Base-by-base conservation (phyloP, 2,797 vertebrate species). In the Acrossocheilus wenchowensis region DNA sequence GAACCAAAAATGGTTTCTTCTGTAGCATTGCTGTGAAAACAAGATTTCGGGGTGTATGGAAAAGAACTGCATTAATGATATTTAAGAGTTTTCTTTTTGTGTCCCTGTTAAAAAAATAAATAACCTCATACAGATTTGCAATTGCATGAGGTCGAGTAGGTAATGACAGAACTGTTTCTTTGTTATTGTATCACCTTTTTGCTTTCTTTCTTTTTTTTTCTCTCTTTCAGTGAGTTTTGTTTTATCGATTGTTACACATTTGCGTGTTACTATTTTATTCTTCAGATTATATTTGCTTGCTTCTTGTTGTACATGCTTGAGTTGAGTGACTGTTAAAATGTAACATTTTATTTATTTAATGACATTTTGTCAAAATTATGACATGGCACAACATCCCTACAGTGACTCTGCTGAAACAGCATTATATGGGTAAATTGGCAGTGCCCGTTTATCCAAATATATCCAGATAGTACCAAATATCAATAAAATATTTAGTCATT, bases 261-360 rank as follows among this genome's bases (percentile, higher is more conserved):
- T 88, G 30, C 52, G 43, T 87, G 75, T 43, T 79, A 72, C 34
- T 79, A 82, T 78, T 91, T 90, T 85, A 69, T 91, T 91, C 90
- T 71, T 73, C 91, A 91, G 62, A 94, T 87, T 89, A 86, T 88
- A 91, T 92, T 92, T 94, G 93, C 93, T 94, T 94, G 94, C 92
- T 92, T 94, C 87, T 91, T 93, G 91, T 93, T 84, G 88, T 92
- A 92, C 90, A 88, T 92, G 92, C 87, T 87, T 94, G 92, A 93
- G 92, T 92, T 93, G 91, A 93, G 90, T 94, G 87, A 88, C 92
- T 91, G 88, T 93, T 83, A 81, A 88, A 88, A 72, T 84, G 84
- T 82, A 41, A 74, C 14, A 30, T 87, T 85, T 82, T 45, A 78
- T 89, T 89, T 66, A 79, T 81, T 74, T 77, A 79, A 82, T 72